Percentiles rank a stretch among this genome's conserved stretches.
Conservation (phyloP, 2,888 invertebrate species). For the Drosophila paramelanica region DNA sequence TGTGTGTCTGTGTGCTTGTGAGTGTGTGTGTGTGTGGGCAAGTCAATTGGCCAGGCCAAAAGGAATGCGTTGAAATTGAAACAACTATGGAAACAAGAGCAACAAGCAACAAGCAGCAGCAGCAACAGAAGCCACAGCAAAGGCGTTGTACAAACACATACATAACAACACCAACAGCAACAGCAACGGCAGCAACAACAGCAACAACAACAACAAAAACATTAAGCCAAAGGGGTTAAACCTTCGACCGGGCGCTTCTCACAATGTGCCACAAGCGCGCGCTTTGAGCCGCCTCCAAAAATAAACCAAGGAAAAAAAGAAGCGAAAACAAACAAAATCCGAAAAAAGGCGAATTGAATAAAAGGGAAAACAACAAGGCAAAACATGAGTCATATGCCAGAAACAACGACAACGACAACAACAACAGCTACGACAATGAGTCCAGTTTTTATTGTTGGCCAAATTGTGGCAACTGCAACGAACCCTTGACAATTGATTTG, state of each 20-base stretch:
- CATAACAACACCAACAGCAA: constrained; percentile 56
- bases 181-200: constrained; percentile 22
- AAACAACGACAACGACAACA: constrained; percentile 22
- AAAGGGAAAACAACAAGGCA: constrained; percentile 37
- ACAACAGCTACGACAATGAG: constrained; percentile 7
- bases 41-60: constrained; percentile 62
- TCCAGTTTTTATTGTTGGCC: constrained; percentile 16
- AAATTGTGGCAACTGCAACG: constrained; percentile 3
- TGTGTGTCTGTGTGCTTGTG: constrained; percentile 29
- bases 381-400: constrained; percentile 58
- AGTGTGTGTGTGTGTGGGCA: constrained; percentile 47
- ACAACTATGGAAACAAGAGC: constrained; percentile 65
- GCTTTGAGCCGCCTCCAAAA: constrained; percentile 55
- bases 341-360: constrained; percentile 23
- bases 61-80: constrained; percentile 75
- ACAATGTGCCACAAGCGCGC: constrained; percentile 55
- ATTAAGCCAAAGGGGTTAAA: constrained; percentile 47
- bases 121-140: constrained; percentile 66
- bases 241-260: constrained; percentile 54
- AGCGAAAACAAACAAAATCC: constrained; percentile 2
- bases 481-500: constrained; percentile 40
- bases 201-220: constrained; percentile 18
- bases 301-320: constrained; percentile 1
- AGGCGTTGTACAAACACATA: constrained; percentile 71
- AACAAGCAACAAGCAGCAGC: constrained; percentile 49